Evolutionary conservation across 1,140 invertebrate species (phyloP), one percentile per base, ranked within the genome.

Genomic region (Papilio glaucus): DNA sequence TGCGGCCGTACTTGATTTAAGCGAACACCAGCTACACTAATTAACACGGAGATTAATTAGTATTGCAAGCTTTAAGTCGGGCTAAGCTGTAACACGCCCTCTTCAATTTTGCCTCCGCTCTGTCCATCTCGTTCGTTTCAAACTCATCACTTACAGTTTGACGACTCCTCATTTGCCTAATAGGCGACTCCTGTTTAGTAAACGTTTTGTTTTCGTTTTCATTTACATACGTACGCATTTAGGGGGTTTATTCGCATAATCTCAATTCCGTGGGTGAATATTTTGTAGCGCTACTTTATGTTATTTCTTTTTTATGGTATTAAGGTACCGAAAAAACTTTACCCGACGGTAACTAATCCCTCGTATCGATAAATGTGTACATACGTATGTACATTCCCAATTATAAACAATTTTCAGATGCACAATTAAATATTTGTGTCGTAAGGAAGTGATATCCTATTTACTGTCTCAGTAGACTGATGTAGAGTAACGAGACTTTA

Each of bases 21-120:
- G 77, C 49, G 76, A 57, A 79, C 75, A 62, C 63, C 67, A 74
- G 77, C 79, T 80, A 74, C 79, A 76, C 83, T 88, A 88, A 88
- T 88, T 88, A 89, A 84, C 79, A 80, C 42, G 41, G 77, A 85
- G 84, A 88, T 88, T 88, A 89, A 88, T 89, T 90, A 88, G 85
- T 85, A 83, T 82, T 86, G 85, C 82, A 84, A 83, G 75, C 79
- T 75, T 76, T 81, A 79, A 83, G 76, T 77, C 68, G 18, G 67
- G 74, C 74, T 74, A 49, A 76, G 71, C 73, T 69, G 67, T 49
- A 29, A 49, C 67, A 63, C 77, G 69, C 68, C 74, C 75, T 82
- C 80, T 75, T 78, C 77, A 80, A 76, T 79, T 80, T 82, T 72
- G 75, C 69, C 60, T 74, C 73, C 72, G 26, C 67, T 49, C 76